A percentile compares a stretch with the other conserved stretches of the same genome.
Evolutionary conservation across 2,113 vertebrate genomes (phyloP).

Genomic region (Macroglossus sobrinus): DNA sequence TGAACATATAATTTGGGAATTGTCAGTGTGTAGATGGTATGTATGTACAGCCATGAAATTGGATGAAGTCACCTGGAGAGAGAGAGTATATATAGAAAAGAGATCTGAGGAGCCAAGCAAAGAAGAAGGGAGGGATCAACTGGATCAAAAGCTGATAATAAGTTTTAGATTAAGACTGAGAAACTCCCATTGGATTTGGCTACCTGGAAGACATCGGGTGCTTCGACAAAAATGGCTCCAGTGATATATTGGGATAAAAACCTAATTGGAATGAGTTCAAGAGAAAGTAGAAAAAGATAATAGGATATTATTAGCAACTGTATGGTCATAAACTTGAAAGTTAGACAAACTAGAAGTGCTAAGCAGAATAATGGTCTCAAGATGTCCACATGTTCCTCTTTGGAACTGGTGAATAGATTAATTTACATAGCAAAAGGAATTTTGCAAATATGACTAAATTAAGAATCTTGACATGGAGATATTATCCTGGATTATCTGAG

Average conservation of each 20-base stretch:
- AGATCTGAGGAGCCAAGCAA: neutral
- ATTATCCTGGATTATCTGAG: neutral
- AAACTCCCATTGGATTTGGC: neutral
- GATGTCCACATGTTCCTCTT: neutral
- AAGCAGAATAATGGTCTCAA: neutral
- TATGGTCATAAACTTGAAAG: neutral
- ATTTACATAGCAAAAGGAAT: neutral
- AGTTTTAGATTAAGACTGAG: neutral
- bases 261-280: neutral
- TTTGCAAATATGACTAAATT: neutral
- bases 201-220: neutral
- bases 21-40: neutral
- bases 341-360: neutral
- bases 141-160: neutral
- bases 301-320: neutral
- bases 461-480: neutral
- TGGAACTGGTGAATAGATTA: neutral
- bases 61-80: neutral
- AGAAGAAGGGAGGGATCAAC: neutral
- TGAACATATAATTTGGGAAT: neutral
- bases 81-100: neutral
- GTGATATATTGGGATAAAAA: neutral
- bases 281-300: neutral
- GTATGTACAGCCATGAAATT: neutral
- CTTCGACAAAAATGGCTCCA: neutral